These are phyloP conservation scores for Gryllus longicercus DNA, from an alignment of 2,888 invertebrate species.

Conservation along the genomic window DNA sequence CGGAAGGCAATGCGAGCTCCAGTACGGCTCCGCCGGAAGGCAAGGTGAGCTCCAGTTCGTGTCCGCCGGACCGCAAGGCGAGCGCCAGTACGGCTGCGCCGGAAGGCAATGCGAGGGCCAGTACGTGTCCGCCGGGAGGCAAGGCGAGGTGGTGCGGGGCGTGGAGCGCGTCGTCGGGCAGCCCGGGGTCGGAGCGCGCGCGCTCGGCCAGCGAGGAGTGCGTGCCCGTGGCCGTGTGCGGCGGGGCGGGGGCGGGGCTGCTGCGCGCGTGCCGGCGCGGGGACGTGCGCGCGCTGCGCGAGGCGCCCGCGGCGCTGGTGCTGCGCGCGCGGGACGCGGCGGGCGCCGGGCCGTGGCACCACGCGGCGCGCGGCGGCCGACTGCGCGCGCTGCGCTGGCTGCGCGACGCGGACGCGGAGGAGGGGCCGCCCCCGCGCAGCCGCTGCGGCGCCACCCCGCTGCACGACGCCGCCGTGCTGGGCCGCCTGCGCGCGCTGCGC, in stretches of 20 bases:
- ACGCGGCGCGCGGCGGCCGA: constrained; percentile 38
- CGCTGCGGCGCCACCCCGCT: constrained; percentile 38
- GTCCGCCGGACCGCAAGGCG: rapidly evolving
- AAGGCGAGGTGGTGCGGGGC: too few relatives aligned
- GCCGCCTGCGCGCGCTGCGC: constrained; percentile 36
- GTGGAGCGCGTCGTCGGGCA: too few relatives aligned
- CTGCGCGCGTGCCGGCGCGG: constrained; percentile 37
- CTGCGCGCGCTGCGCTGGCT: constrained; percentile 34
- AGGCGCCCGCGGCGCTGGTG: constrained; percentile 22
- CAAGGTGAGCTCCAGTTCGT: too few relatives aligned
- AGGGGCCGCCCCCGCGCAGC: constrained; percentile 33
- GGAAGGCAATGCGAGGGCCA: too few relatives aligned
- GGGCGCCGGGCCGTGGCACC: constrained; percentile 36
- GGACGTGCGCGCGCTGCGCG: constrained; percentile 33
- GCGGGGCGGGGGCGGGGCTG: constrained; percentile 23
- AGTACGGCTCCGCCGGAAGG: too few relatives aligned
- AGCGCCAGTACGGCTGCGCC: too few relatives aligned
- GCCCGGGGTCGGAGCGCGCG: too few relatives aligned
- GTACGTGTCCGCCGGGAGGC: too few relatives aligned
- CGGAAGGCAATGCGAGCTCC: too few relatives aligned
- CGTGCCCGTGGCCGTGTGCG: neutral
- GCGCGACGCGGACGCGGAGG: constrained; percentile 5
- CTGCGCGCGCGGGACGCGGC: constrained; percentile 29
- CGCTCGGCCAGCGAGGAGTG: too few relatives aligned
- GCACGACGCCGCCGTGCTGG: constrained; percentile 38